A percentile compares a stretch with the other conserved stretches of the same genome.
phyloP scores from a whole-genome alignment of 2,797 vertebrate species.

The Melanogrammus aeglefinus region DNA sequence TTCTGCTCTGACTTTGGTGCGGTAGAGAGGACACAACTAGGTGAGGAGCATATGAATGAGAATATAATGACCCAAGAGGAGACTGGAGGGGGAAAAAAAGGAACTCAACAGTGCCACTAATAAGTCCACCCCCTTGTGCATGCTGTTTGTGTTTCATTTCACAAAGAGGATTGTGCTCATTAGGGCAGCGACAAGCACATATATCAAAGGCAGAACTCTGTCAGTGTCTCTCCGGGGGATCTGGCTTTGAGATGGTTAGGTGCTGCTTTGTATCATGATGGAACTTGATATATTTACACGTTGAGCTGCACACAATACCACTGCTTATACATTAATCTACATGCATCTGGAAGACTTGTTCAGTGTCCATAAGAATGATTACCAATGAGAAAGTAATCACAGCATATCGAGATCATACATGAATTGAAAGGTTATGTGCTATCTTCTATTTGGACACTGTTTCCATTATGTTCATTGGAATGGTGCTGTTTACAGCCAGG shows the following conservation, averaged over 20 bases:
- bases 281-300: slow-evolving; percentile 19
- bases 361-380: slow-evolving; percentile 9
- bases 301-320: neutral
- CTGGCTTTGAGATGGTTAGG: slow-evolving; percentile 22
- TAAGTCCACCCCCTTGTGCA: slow-evolving; percentile 32
- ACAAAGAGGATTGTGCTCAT: slow-evolving; percentile 54
- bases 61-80: neutral
- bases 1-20: neutral
- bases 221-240: slow-evolving; percentile 45
- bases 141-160: slow-evolving; percentile 33
- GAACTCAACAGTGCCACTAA: slow-evolving; percentile 36
- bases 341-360: neutral
- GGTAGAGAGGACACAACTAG: neutral
- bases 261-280: slow-evolving; percentile 13
- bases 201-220: slow-evolving; percentile 58
- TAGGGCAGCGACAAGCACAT: slow-evolving; percentile 58
- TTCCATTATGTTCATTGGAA: too few relatives aligned
- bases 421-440: too few relatives aligned
- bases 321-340: slow-evolving; percentile 16
- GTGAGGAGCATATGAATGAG: neutral
- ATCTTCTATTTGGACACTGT: too few relatives aligned
- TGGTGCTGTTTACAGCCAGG: too few relatives aligned
- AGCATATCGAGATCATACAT: too few relatives aligned
- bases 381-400: slow-evolving; percentile 1
- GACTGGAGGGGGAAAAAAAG: slow-evolving; percentile 12